Conservation (phyloP, 2,113 vertebrate genomes). For the Quiscalus mexicanus region DNA sequence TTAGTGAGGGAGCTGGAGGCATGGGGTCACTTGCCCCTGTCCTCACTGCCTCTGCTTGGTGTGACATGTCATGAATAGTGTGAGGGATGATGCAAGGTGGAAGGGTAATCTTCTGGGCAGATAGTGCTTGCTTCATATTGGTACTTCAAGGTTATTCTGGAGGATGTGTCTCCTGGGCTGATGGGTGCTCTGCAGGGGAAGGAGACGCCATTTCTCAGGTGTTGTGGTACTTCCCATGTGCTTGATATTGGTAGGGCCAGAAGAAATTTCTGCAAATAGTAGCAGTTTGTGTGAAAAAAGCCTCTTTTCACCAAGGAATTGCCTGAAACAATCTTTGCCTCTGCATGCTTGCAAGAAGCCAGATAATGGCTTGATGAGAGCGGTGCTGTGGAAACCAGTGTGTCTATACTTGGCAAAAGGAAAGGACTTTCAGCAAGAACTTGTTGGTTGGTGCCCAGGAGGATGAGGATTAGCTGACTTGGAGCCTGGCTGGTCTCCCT, state of each 20-base stretch:
- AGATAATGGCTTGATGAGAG: background rate
- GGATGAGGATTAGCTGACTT: background rate
- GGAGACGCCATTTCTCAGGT: background rate
- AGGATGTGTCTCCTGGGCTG: background rate
- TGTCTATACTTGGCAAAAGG: background rate
- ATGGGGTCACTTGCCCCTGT: background rate
- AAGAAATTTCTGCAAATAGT: background rate
- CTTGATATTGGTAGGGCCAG: background rate
- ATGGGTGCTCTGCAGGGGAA: background rate
- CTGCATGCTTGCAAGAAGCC: background rate
- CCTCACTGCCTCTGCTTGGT: fast-evolving
- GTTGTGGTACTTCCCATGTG: background rate
- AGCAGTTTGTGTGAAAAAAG: background rate
- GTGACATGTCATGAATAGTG: background rate
- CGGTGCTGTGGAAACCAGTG: background rate
- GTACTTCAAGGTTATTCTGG: background rate
- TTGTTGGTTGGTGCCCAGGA: background rate
- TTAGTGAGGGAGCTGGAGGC: background rate
- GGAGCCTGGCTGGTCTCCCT: background rate
- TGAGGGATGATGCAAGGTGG: background rate
- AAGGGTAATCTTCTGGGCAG: background rate
- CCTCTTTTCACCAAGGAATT: background rate
- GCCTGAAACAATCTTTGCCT: background rate
- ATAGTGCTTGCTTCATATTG: background rate
- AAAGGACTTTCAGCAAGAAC: background rate